A percentile compares a stretch with the other conserved stretches of the same genome.
Conservation (phyloP, 92 coral and sea anemone genomes). For the Parazoanthus swiftii region DNA sequence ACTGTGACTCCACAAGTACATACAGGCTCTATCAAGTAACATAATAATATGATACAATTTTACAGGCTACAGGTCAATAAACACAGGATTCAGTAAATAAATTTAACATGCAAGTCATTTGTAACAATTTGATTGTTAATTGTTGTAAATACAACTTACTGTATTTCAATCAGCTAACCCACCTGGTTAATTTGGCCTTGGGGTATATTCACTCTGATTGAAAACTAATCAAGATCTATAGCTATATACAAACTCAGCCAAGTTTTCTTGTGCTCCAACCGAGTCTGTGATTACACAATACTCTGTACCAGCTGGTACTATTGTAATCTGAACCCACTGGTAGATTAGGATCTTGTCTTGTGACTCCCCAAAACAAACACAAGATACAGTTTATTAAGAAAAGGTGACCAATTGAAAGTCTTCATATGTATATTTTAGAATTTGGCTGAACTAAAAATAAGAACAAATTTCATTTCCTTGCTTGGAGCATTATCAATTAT, state of each 20-base stretch:
- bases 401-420: no score
- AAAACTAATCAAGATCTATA: background rate
- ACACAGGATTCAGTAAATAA: no score
- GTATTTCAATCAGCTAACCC: background rate
- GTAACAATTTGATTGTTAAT: background rate
- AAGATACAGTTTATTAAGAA: background rate
- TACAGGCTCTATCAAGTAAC: no score
- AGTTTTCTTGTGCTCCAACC: background rate
- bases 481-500: no score
- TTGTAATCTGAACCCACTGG: background rate
- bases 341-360: slow-evolving; percentile 27
- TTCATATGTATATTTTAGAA: no score
- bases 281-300: slow-evolving; percentile 19
- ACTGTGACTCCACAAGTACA: no score
- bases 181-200: background rate
- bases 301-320: slow-evolving; percentile 2
- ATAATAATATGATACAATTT: no score
- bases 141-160: background rate
- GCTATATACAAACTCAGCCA: background rate
- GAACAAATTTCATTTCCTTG: no score
- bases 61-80: no score
- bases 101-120: no score
- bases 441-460: no score
- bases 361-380: slow-evolving; percentile 19
- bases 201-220: background rate